phyloP scores from a whole-genome alignment of 2,113 vertebrate genomes.

The Sterna hirundo region DNA sequence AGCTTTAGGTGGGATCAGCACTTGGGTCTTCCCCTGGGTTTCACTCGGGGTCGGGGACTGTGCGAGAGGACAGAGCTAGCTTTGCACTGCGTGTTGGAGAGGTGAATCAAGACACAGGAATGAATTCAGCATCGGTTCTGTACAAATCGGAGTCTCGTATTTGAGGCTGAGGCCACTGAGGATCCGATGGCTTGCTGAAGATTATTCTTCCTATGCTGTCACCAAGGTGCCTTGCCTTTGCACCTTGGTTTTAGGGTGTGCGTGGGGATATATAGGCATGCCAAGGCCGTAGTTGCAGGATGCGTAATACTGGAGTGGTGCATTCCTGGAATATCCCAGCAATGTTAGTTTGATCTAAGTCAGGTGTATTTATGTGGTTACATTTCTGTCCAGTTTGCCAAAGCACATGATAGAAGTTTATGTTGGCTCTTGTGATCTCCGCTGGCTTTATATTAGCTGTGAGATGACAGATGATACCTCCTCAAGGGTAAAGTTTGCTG shows the following conservation, averaged over 20 bases:
- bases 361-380: not conserved
- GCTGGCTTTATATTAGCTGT: not conserved
- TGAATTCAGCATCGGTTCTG: not conserved
- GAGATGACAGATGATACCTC: slow-evolving; percentile 7
- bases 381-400: not conserved
- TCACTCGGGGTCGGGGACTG: not conserved
- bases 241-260: not conserved
- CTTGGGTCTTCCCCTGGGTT: not conserved
- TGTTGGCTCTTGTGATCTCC: not conserved
- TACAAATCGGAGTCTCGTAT: rapidly evolving
- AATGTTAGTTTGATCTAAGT: not conserved
- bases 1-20: not conserved
- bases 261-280: not conserved
- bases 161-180: not conserved
- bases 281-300: not conserved
- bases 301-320: not conserved
- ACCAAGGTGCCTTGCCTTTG: not conserved
- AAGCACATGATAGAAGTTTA: not conserved
- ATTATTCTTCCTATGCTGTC: rapidly evolving
- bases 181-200: not conserved
- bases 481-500: not conserved
- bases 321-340: not conserved
- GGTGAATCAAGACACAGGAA: not conserved
- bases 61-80: not conserved
- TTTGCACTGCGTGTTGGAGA: not conserved